Evolutionary conservation across 2,888 invertebrate species (phyloP).

Genomic region (Odontocerum albicorne): DNA sequence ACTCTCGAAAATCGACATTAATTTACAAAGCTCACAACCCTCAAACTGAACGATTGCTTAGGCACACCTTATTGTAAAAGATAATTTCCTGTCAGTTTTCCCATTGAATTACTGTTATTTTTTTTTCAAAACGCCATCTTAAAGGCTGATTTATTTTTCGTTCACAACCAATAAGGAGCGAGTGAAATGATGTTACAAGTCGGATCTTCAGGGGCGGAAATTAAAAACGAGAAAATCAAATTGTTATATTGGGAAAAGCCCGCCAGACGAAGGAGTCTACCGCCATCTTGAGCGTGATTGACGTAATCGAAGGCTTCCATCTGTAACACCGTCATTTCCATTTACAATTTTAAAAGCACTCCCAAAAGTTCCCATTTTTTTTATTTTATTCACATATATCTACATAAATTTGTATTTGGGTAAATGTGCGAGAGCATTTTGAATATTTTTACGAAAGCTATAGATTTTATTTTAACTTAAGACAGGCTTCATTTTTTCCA

Average conservation of each 20-base stretch:
- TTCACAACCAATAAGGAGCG: neutral
- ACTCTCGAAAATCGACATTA: no score
- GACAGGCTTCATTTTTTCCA: no score
- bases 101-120: neutral
- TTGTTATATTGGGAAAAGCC: constrained; percentile 27
- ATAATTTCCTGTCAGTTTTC: neutral
- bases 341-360: constrained; percentile 25
- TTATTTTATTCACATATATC: no score
- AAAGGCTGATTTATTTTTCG: neutral
- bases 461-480: no score
- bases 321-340: constrained; percentile 12
- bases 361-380: no score
- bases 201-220: constrained; percentile 26
- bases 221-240: constrained; percentile 35
- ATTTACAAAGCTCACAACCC: no score
- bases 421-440: no score
- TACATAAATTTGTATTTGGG: no score
- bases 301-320: constrained; percentile 32
- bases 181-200: constrained; percentile 9
- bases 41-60: no score
- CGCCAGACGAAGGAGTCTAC: constrained; percentile 14
- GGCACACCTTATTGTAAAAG: no score
- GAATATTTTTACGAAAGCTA: no score
- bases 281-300: constrained; percentile 32
- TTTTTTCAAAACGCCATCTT: neutral